Evolutionary conservation across 1,140 invertebrate species (phyloP), one percentile per base, ranked within the genome.

Genomic region (Hesperophylax magnus): DNA sequence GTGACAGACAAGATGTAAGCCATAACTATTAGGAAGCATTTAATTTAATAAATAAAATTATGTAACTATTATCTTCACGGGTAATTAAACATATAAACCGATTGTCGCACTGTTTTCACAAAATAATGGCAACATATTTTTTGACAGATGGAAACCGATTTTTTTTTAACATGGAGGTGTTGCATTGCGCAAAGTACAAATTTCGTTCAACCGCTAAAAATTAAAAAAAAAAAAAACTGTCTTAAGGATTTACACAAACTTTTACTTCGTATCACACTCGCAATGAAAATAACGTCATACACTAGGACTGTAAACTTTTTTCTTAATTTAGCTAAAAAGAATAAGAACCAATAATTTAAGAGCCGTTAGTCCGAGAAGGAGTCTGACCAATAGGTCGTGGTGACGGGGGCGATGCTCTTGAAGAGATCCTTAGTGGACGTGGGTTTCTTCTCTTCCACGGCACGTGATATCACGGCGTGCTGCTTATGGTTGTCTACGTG

Each of bases 351-450:
- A 39, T 39, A 69, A 69, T 69, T 69, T 6, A 69, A 39, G 14
- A 39, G n/a, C 34, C 15, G 74, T 84, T 88, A 89, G 77, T 89
- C 88, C 7, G 88, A 89, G 79, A 89, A 89, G 56, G 88, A 89
- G 78, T 89, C 88, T 79, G 88, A 89, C 88, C 88, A 89, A 72
- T 89, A 89, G 15, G 88, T 89, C 52, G 88, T 89, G 4, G 88
- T 89, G 1, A 87, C 78, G 1, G 88, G 88, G 9, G 88, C 88
- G 17, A 89, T 88, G 11, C 87, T 86, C 77, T 89, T 89, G 80
- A 89, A 89, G 15, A 89, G 83, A 84, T 89, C 88, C 24, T 84
- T 81, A n/a, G 83, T 84, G 9, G 78, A 80, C 15, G 72, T 78
- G n/a, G 81, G 84, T 54, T 80, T 85, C 78, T 31, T 86, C 78